Evolutionary conservation across 2,888 invertebrate genomes (phyloP).

Genomic region (Yponomeuta sedellus): DNA sequence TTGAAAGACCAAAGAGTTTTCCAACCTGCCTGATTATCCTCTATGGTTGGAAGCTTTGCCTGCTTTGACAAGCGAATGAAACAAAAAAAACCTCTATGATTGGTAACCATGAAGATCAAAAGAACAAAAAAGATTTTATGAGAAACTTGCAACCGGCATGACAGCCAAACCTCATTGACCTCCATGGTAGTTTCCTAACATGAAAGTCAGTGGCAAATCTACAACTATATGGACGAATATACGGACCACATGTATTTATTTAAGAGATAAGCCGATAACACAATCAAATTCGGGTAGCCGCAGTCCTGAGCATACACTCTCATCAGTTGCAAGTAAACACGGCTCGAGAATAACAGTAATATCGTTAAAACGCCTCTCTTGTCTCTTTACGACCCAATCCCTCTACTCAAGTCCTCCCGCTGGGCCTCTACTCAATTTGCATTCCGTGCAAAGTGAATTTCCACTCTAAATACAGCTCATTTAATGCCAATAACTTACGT

Average conservation of each 20-base stretch:
- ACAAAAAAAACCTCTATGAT: too few species aligned
- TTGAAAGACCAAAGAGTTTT: too few species aligned
- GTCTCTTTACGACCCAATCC: not conserved
- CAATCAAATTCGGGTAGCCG: not conserved
- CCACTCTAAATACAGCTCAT: too few species aligned
- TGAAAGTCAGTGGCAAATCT: not conserved
- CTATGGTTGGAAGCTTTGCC: too few species aligned
- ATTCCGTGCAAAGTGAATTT: not conserved
- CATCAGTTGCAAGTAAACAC: not conserved
- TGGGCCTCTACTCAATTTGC: not conserved
- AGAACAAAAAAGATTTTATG: too few species aligned
- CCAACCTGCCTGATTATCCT: too few species aligned
- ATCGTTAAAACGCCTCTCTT: not conserved
- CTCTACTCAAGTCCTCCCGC: not conserved
- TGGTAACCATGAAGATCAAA: too few species aligned
- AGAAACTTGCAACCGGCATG: too few species aligned
- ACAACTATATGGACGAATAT: not conserved
- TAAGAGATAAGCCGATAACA: not conserved
- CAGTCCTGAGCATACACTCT: not conserved
- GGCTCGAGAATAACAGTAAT: not conserved
- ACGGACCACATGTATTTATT: not conserved
- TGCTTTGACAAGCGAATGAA: too few species aligned
- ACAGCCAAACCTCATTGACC: too few species aligned
- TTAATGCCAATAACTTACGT: too few species aligned
- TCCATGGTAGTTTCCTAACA: not conserved